phyloP scores from a whole-genome alignment of 2,888 invertebrate genomes.

The Hymenopus coronatus region DNA sequence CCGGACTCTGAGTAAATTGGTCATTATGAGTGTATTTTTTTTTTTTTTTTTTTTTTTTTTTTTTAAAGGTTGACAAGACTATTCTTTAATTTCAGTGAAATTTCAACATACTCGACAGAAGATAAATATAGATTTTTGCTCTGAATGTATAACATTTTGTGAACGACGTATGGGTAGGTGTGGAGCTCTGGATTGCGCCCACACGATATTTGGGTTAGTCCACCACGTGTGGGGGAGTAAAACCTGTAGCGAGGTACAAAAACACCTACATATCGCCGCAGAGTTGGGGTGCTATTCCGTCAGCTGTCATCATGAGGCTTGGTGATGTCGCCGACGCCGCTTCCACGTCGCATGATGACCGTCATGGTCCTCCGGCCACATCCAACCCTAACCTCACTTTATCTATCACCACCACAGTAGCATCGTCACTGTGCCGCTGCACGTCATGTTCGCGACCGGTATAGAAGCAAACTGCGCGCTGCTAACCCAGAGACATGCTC shows the following conservation, averaged over 20 bases:
- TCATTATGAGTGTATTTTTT: no score
- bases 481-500: not conserved
- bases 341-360: not conserved
- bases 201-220: not conserved
- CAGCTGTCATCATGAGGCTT: not conserved
- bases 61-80: no score
- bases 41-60: no score
- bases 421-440: not conserved
- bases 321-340: not conserved
- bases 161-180: no score
- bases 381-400: not conserved
- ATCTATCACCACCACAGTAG: not conserved
- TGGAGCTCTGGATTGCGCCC: no score
- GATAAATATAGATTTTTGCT: no score
- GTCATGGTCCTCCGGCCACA: not conserved
- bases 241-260: no score
- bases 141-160: no score
- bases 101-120: no score
- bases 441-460: not conserved
- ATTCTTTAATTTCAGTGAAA: no score
- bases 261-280: not conserved
- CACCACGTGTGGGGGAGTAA: not conserved
- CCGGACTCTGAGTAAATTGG: no score
- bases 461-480: not conserved
- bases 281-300: not conserved